Evolutionary conservation across 2,888 invertebrate species (phyloP), one percentile per base, ranked within the genome.

Genomic region (Spodoptera littoralis): DNA sequence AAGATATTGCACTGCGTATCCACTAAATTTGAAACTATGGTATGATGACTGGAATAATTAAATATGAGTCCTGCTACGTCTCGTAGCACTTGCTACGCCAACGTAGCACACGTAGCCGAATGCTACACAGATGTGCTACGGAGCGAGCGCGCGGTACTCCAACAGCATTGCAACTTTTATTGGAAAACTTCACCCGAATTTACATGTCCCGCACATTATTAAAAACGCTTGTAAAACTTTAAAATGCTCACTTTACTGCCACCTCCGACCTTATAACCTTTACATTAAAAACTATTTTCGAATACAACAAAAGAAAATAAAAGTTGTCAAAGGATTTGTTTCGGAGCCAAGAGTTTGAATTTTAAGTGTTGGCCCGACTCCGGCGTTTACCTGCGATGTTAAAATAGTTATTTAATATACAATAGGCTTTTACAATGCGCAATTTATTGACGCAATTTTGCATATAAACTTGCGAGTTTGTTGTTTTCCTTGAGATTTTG

Each of bases 101-200:
- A 8, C 9, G 9, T 36, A 36, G 36, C 36, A 52, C 46, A 52
- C 63, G 75, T 73, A 76, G 70, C 58, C 49, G 43, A 24, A 11
- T 43, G 53, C 62, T 67, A 60, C 56, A 73, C 69, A 77, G 80
- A 56, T 27, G 65, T 49, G 72, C 65, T 57, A 76, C 77, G 66
- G 74, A 81, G 77, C 71, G 76, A 79, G 79, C 79, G 83, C 80
- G 81, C 76, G 81, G 77, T 79, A 79, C 84, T 85, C 80, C 79
- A 83, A 84, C 81, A 81, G 75, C 85, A 84, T 71, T 86, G 88
- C 91, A 92, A 93, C 92, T 92, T 93, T 92, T 93, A 93, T 92
- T 93, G 90, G 90, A 90, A 93, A 93, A 93, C 93, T 92, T 92
- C 81, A 77, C 73, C 88, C 89, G 88, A 92, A 92, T 92, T 92